Percentiles rank a stretch among this genome's conserved stretches.
phyloP scores from a whole-genome alignment of 2,797 vertebrate genomes.

The Pachyuromys duprasi region DNA sequence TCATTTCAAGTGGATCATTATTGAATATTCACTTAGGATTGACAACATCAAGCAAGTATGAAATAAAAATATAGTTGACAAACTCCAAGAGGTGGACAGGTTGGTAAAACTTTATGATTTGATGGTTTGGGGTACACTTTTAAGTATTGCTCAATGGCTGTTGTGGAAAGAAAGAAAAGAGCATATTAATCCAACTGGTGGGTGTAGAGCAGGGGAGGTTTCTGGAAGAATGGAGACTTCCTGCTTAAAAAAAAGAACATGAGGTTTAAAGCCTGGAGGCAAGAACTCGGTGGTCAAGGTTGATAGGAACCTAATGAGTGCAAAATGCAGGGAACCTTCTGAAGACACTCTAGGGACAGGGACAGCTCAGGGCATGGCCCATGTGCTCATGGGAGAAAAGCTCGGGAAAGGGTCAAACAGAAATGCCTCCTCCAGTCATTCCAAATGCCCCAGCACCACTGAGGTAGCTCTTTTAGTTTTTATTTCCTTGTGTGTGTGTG shows the following conservation, averaged over 20 bases:
- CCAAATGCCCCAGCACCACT: not conserved
- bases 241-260: constrained; percentile 52
- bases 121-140: not conserved
- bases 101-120: too few species aligned
- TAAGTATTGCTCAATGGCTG: not conserved
- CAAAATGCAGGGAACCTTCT: not conserved
- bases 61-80: too few species aligned
- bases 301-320: not conserved
- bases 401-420: not conserved
- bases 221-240: constrained; percentile 15
- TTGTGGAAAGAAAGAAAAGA: not conserved
- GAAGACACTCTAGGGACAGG: not conserved
- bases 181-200: not conserved
- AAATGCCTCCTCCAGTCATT: not conserved
- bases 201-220: not conserved
- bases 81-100: too few species aligned
- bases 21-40: too few species aligned
- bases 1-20: too few species aligned
- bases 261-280: not conserved
- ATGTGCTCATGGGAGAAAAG: not conserved
- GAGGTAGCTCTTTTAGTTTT: not conserved
- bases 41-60: too few species aligned
- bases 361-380: not conserved
- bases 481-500: not conserved
- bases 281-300: not conserved